These are phyloP conservation scores for Limnephilus lunatus DNA, from an alignment of 2,888 invertebrate species.

Conservation along the genomic window DNA sequence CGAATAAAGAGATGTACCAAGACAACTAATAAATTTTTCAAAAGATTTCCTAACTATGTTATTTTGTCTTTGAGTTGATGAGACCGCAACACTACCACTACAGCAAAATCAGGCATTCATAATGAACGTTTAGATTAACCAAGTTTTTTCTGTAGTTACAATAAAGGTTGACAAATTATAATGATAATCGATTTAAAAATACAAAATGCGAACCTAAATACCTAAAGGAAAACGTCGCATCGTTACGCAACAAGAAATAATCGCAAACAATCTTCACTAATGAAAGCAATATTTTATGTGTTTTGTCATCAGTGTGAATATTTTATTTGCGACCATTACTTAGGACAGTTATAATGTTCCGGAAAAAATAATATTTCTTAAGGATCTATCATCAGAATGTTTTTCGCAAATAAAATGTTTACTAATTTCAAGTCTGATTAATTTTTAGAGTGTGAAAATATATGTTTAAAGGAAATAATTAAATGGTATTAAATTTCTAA, in stretches of 20 bases:
- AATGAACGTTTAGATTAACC: background rate
- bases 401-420: background rate
- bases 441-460: background rate
- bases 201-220: background rate
- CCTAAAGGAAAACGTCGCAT: background rate
- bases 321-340: background rate
- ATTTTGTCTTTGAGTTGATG: background rate
- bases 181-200: background rate
- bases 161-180: background rate
- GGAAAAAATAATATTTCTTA: background rate
- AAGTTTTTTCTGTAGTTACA: background rate
- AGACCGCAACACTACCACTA: background rate
- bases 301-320: background rate
- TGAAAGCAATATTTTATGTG: background rate
- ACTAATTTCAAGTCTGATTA: background rate
- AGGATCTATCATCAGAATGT: background rate
- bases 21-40: background rate
- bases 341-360: background rate
- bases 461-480: background rate
- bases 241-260: background rate
- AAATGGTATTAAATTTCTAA: no score
- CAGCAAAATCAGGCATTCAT: background rate
- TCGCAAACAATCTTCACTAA: background rate
- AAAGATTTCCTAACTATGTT: background rate
- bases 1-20: background rate